Evolutionary conservation across 2,888 invertebrate species (phyloP).

Genomic region (Choristoneura rosaceana): DNA sequence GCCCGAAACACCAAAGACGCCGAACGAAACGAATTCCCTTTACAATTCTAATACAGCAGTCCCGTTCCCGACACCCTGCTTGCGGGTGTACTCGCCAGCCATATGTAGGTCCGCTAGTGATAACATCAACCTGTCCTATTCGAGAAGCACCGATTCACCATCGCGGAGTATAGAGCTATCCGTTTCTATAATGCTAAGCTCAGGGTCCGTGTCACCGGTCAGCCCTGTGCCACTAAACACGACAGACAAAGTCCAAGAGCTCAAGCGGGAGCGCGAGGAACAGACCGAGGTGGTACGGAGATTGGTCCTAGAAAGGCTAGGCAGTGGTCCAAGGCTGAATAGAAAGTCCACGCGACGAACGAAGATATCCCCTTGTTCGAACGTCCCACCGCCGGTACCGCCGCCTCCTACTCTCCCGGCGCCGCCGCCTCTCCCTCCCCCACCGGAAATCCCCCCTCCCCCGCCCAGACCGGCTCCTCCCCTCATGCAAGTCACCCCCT

Average conservation of each 20-base stretch:
- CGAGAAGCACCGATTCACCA: conserved; percentile 60
- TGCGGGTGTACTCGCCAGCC: conserved; percentile 72
- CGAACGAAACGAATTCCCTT: conserved; percentile 43
- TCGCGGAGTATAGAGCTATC: conserved; percentile 62
- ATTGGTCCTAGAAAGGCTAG: conserved; percentile 92
- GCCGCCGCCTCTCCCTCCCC: conserved; percentile 52
- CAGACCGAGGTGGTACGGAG: conserved; percentile 94
- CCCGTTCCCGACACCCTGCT: conserved; percentile 53
- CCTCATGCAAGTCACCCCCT: conserved; percentile 68
- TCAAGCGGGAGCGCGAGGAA: conserved; percentile 91
- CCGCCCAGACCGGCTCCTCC: conserved; percentile 64
- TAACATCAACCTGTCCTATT: conserved; percentile 66
- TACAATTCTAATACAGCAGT: conserved; percentile 46
- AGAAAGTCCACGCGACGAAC: conserved; percentile 58
- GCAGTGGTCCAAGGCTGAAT: conserved; percentile 56
- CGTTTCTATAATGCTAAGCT: conserved; percentile 59
- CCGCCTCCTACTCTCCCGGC: conserved; percentile 51
- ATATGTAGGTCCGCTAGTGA: conserved; percentile 80
- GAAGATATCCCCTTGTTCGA: conserved; percentile 55
- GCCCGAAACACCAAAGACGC: conserved; percentile 58
- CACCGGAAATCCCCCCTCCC: conserved; percentile 47
- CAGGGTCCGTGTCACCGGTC: conserved; percentile 64
- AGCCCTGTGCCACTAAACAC: conserved; percentile 79
- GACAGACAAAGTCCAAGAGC: conserved; percentile 89
- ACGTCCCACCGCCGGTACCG: conserved; percentile 53